Percentiles rank a stretch among this genome's conserved stretches.
Evolutionary conservation across 1,140 invertebrate genomes (phyloP).

Genomic region (Ectropis grisescens): DNA sequence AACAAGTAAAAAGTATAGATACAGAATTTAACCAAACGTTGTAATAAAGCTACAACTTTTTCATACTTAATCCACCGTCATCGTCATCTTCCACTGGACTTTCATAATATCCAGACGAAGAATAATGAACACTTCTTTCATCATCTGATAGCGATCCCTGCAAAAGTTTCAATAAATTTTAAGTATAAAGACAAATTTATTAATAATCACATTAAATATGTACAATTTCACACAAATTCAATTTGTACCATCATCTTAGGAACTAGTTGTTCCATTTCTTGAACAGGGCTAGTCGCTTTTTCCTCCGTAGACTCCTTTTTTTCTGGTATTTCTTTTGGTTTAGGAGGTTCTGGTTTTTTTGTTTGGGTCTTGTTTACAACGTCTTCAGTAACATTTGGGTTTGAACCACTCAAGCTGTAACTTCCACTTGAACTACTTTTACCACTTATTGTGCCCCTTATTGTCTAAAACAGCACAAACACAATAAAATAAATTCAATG

Average conservation of each 20-base stretch:
- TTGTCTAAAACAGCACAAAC: slow-evolving; percentile 9
- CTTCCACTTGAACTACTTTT: slow-evolving; percentile 78
- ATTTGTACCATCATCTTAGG: slow-evolving; percentile 56
- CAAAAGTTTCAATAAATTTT: slow-evolving; percentile 8
- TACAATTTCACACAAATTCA: no score
- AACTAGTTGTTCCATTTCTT: slow-evolving; percentile 41
- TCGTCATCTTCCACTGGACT: slow-evolving; percentile 80
- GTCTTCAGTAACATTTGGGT: slow-evolving; percentile 63
- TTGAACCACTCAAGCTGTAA: slow-evolving; percentile 73
- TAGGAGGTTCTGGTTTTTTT: no score
- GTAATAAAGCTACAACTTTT: slow-evolving; percentile 4
- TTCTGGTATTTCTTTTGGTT: slow-evolving; percentile 32
- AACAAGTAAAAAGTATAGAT: slow-evolving; percentile 9
- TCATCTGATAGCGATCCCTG: slow-evolving; percentile 75
- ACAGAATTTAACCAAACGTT: not conserved
- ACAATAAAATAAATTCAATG: not conserved
- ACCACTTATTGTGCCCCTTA: slow-evolving; percentile 54
- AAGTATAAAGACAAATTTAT: not conserved
- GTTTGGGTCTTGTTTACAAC: slow-evolving; percentile 30
- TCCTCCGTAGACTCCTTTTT: slow-evolving; percentile 28
- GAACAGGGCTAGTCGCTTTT: slow-evolving; percentile 20
- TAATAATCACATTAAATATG: no score
- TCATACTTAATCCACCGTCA: slow-evolving; percentile 67
- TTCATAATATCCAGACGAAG: slow-evolving; percentile 84
- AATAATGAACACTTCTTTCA: slow-evolving; percentile 79